Base-by-base conservation (phyloP, 35 echinoderm and acorn worm species). In the Amphiura filiformis region DNA sequence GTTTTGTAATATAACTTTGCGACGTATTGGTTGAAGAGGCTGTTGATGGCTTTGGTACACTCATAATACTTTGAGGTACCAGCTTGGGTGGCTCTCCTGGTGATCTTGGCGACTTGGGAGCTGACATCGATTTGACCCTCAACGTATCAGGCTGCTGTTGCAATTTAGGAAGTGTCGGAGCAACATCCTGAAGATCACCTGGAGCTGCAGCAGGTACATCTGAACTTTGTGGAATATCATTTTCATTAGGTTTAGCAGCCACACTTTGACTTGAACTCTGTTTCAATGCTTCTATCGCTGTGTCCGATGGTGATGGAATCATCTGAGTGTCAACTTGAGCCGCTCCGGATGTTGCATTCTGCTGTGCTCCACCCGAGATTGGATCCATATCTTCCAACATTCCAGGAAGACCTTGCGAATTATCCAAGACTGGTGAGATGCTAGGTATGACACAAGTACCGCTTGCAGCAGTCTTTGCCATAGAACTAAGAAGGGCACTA, bases 401-500 rank as follows among this genome's bases (percentile, higher is more conserved):
- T 70, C 17, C 61, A 70, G 61, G 26, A n/a, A n/a, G n/a, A 13
- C 7, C 28, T 30, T 70, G 61, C 26, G 9, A 23, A 70, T 70
- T 70, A 4, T 70, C 61, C 2, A 15, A 3, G 7, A 11, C 61
- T 15, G 61, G 61, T 70, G 61, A 70, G 61, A 70, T 70, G 26
- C 61, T 70, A 30, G 83, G 57, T 30, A 77, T 85, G 28, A 38
- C 79, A 15, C 64, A 36, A 15, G 82, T 79, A 38, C 75, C 89
- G 30, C 81, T 85, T 32, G 81, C 32, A 34, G 89, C 89, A 36
- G 89, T 85, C 52, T 91, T 91, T 84, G 89, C 89, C 2, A 91
- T 91, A 18, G 89, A 91, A 75, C 89, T 91, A 23, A 91, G 76
- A 23, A 91, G 77, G 26, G 89, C 89, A 85, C 89, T 91, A 35